phyloP scores from a whole-genome alignment of 1,140 invertebrate genomes.

The Oppia nitens region DNA sequence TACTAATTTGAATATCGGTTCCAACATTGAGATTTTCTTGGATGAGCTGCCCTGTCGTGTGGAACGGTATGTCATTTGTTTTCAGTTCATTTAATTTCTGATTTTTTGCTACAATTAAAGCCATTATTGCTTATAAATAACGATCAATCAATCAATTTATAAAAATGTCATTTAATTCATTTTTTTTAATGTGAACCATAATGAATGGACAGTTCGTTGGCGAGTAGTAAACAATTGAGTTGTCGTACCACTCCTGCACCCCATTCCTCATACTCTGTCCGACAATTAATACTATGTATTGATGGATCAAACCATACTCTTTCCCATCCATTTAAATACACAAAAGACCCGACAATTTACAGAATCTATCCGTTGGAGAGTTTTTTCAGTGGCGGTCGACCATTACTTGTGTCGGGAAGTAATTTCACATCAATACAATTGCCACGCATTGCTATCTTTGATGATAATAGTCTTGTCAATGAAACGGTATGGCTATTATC shows the following conservation, averaged over 20 bases:
- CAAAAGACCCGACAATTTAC: conserved; percentile 67
- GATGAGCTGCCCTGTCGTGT: conserved; percentile 75
- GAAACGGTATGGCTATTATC: conserved; percentile 40
- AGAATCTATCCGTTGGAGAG: conserved; percentile 27
- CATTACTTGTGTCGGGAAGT: conserved; percentile 79
- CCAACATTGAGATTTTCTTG: conserved; percentile 62
- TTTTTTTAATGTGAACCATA: neutral
- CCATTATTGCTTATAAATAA: neutral
- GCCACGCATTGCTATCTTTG: conserved; percentile 66
- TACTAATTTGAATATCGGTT: conserved; percentile 81
- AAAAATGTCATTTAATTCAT: neutral
- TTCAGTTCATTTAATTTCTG: neutral
- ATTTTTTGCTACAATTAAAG: neutral
- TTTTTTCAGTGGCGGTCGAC: conserved; percentile 61
- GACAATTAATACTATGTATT: conserved; percentile 51
- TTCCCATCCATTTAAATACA: conserved; percentile 61
- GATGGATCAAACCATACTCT: conserved; percentile 62
- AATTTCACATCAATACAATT: conserved; percentile 78
- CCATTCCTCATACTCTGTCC: conserved; percentile 24
- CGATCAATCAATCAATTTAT: neutral
- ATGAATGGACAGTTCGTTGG: conserved; percentile 26
- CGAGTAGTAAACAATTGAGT: conserved; percentile 66
- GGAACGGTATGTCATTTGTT: conserved; percentile 44
- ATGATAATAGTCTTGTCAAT: conserved; percentile 42
- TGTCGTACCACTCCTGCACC: conserved; percentile 61